Base-by-base conservation (phyloP, 2,888 invertebrate species). In the Hypomecis punctinalis region DNA sequence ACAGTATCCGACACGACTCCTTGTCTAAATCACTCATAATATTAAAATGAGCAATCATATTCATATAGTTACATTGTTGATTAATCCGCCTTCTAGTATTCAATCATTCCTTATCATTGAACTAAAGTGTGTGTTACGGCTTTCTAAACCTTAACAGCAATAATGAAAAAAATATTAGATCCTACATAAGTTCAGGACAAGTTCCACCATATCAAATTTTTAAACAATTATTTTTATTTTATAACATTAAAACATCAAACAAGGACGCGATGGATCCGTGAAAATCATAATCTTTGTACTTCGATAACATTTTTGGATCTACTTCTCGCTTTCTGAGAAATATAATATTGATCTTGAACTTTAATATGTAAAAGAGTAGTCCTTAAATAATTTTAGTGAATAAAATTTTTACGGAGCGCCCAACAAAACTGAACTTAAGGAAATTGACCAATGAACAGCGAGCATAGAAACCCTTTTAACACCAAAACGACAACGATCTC, bases 181-280 rank as follows among this genome's bases (percentile, higher is more conserved):
- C 13, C 36, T 57, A 78, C 80, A 78, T 80, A 78, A 79, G 71
- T 77, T 84, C 81, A 81, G 77, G 83, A 88, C 85, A 82, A 85
- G 77, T 84, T 23, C 23, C 83, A 88, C 88, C 83, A 88, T 89
- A 88, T 86, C 83, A 86, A 88, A 86, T 78, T 76, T 84, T 86
- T 78, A 82, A 86, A 48, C 35, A 39, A 39, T 9, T n/a, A 86
- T 74, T 76, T 79, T 77, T 75, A 72, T 79, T 57, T 49, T 48
- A 47, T 58, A 39, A 35, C 33, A 9, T 60, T 37, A 61, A 70
- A 66, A 66, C 48, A 69, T 59, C n/a, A 64, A 68, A 67, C 61
- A 45, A 33, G 55, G 55, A 49, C 61, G 51, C 23, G 46, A 65
- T 56, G 33, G 47, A 47, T 51, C 23, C 36, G 46, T 63, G 54